Evolutionary conservation across 2,797 vertebrate genomes (phyloP).

Genomic region (Ctenopoma multispine): DNA sequence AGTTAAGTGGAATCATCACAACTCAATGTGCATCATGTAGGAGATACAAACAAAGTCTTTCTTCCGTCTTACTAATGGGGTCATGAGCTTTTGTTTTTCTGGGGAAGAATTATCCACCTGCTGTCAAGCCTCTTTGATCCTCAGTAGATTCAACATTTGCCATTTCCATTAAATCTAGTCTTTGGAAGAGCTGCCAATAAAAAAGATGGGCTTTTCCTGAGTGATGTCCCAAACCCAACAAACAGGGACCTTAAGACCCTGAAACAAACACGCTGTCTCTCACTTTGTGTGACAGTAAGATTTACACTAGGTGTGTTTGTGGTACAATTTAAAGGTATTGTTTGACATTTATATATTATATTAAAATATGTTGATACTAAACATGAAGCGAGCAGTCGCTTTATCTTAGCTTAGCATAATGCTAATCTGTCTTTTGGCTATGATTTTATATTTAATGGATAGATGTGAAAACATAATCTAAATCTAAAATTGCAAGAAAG

Average conservation of each 20-base stretch:
- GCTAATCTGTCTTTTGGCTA: neutral
- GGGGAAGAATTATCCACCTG: constrained; percentile 48
- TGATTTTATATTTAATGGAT: neutral
- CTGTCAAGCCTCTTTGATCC: constrained; percentile 73
- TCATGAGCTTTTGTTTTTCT: constrained; percentile 52
- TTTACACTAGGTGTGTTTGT: constrained; percentile 36
- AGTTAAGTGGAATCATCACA: neutral
- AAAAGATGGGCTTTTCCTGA: constrained; percentile 59
- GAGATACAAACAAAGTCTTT: constrained; percentile 2
- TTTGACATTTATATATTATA: neutral
- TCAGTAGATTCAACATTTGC: constrained; percentile 57
- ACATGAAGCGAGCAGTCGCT: neutral
- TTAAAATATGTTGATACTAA: neutral
- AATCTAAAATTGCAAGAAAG: neutral
- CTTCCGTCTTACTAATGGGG: constrained; percentile 8
- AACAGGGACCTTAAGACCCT: constrained; percentile 58
- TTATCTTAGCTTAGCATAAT: neutral
- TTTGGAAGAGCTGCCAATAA: constrained; percentile 75
- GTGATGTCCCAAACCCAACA: constrained; percentile 60
- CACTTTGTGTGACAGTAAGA: constrained; percentile 75
- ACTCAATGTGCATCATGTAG: neutral
- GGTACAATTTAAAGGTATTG: neutral
- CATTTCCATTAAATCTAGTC: constrained; percentile 73
- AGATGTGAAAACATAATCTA: neutral
- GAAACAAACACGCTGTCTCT: constrained; percentile 25